A percentile compares a stretch with the other conserved stretches of the same genome.
Evolutionary conservation across 2,113 vertebrate genomes (phyloP).

Genomic region (Mixornis gularis): DNA sequence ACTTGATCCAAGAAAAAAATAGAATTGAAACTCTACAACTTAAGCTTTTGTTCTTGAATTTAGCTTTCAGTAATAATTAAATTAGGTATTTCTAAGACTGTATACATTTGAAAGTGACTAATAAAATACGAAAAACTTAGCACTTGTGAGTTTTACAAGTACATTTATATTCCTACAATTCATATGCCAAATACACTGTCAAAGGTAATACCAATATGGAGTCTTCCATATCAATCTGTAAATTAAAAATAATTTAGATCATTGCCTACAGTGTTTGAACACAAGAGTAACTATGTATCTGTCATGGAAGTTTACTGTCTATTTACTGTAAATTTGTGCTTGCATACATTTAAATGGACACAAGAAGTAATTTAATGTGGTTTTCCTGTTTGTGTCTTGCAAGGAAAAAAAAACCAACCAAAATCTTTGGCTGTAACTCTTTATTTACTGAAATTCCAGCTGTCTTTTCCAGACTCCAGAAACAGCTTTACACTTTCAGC

Average conservation of each 20-base stretch:
- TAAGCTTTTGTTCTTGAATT: neutral
- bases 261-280: neutral
- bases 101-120: neutral
- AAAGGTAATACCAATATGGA: neutral
- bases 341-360: neutral
- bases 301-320: neutral
- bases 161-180: neutral
- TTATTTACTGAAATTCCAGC: neutral
- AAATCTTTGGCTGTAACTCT: neutral
- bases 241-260: neutral
- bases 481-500: neutral
- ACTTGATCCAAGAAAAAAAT: neutral
- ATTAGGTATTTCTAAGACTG: neutral
- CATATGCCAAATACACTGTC: neutral
- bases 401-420: neutral
- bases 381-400: neutral
- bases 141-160: neutral
- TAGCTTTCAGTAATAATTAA: neutral
- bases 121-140: neutral
- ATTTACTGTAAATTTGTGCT: neutral
- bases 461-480: neutral
- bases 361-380: neutral
- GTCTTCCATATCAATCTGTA: neutral
- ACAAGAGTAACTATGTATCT: neutral
- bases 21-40: neutral